These are phyloP conservation scores for Hydrophis major DNA, from an alignment of 2,797 vertebrate species.

Conservation along the genomic window DNA sequence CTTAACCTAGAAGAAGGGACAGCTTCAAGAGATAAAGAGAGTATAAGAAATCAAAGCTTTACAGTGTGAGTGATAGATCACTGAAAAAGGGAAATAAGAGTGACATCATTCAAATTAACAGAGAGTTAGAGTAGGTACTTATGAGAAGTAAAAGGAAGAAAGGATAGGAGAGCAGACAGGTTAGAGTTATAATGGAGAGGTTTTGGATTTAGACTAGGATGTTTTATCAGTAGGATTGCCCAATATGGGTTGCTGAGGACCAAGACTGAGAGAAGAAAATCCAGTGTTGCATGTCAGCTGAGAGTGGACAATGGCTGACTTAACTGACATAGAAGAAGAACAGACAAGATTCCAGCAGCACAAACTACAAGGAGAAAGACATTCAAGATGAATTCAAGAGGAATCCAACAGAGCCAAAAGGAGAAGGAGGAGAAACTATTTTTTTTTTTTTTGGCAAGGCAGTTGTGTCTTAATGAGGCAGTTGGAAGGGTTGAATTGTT, in stretches of 20 bases:
- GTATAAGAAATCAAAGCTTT: background rate
- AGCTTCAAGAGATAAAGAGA: background rate
- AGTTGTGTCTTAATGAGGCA: background rate
- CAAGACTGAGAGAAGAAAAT: background rate
- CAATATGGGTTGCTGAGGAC: background rate
- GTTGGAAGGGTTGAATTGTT: background rate
- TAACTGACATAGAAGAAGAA: background rate
- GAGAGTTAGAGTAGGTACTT: background rate
- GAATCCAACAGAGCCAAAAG: background rate
- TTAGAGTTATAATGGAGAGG: background rate
- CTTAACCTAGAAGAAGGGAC: background rate
- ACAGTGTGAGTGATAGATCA: background rate
- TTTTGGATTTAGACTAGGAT: background rate
- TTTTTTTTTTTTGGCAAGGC: background rate
- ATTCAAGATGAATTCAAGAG: background rate
- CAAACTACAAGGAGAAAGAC: background rate
- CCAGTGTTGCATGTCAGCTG: background rate
- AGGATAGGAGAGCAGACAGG: background rate
- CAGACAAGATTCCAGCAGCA: background rate
- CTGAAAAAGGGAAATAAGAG: background rate
- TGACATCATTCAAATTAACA: background rate
- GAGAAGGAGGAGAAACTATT: background rate
- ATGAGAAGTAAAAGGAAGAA: background rate
- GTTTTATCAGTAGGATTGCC: background rate
- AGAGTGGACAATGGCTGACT: background rate